Conservation (phyloP, 2,797 vertebrate genomes). For the Molossus molossus region DNA sequence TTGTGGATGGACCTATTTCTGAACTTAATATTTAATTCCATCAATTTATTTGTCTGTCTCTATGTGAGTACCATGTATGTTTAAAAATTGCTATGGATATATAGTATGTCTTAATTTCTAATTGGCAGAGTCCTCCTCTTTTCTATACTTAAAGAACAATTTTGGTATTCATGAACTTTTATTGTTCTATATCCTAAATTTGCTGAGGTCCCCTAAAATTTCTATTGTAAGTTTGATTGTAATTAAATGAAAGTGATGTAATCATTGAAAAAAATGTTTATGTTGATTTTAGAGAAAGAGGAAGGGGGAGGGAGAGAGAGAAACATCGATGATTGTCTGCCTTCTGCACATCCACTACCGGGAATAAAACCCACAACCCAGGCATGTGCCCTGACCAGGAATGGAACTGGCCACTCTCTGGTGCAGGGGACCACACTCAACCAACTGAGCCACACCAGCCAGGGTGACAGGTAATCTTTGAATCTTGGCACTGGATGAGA, state of each 20-base stretch:
- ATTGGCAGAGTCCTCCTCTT: not conserved
- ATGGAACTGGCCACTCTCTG: not conserved
- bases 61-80: not conserved
- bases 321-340: not conserved
- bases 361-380: not conserved
- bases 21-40: not conserved
- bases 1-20: not conserved
- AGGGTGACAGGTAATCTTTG: not conserved
- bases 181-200: not conserved
- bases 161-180: not conserved
- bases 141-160: not conserved
- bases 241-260: not conserved
- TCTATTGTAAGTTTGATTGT: not conserved
- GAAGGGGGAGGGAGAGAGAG: not conserved
- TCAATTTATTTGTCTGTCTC: not conserved
- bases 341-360: not conserved
- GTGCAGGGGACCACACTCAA: not conserved
- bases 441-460: not conserved
- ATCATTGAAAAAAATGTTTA: not conserved
- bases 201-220: not conserved
- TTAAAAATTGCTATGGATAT: not conserved
- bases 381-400: not conserved
- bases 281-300: not conserved
- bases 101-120: not conserved
- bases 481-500: not conserved